A percentile compares a stretch with the other conserved stretches of the same genome.
Conservation (phyloP, 2,888 invertebrate genomes). For the Apoderus coryli region DNA sequence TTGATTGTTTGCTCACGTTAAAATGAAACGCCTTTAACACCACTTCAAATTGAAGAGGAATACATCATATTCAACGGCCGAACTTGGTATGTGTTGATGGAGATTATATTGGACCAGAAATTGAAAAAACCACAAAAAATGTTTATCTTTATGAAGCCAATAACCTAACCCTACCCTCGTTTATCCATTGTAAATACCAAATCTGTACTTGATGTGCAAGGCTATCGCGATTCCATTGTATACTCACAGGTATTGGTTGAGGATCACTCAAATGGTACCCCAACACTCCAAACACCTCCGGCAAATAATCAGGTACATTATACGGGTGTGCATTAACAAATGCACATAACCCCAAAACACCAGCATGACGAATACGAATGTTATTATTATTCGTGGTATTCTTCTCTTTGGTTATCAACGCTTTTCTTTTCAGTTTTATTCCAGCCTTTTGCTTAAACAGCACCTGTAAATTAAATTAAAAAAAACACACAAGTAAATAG, state of each 20-base stretch:
- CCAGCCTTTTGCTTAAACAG: conserved; percentile 41
- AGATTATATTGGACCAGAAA: no score
- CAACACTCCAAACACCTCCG: conserved; percentile 65
- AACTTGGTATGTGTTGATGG: no score
- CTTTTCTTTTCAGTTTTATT: conserved; percentile 28
- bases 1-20: no score
- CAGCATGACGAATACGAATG: conserved; percentile 57
- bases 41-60: no score
- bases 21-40: no score
- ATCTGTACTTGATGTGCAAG: no score
- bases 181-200: no score
- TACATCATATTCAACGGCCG: no score
- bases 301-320: conserved; percentile 61
- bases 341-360: conserved; percentile 77
- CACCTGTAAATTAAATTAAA: conserved; percentile 31
- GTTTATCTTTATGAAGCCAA: no score
- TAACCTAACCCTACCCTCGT: no score
- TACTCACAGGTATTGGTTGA: conserved; percentile 72
- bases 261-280: conserved; percentile 73
- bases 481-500: conserved; percentile 1
- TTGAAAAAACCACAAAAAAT: no score
- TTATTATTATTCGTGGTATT: conserved; percentile 11
- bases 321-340: conserved; percentile 82
- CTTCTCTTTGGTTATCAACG: conserved; percentile 8
- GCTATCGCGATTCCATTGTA: no score